Evolutionary conservation across 2,888 invertebrate species (phyloP).

Genomic region (Drosophila limbata): DNA sequence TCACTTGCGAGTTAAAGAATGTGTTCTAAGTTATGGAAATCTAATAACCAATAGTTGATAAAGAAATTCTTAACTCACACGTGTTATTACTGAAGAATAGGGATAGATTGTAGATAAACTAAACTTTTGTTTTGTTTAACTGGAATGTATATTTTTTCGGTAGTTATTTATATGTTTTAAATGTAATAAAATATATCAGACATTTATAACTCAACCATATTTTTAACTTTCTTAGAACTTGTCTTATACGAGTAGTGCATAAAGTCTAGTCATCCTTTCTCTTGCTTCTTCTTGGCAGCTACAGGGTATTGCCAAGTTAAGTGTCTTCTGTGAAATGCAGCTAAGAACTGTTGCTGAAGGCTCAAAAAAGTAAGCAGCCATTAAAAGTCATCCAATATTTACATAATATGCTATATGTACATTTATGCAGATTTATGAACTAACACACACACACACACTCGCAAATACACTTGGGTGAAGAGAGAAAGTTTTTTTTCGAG

Average conservation of each 20-base stretch:
- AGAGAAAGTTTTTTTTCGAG: constrained; percentile 29
- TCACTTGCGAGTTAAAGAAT: background rate
- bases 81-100: too few relatives aligned
- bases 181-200: background rate
- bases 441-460: background rate
- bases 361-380: constrained; percentile 42
- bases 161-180: background rate
- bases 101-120: too few relatives aligned
- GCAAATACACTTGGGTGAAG: constrained; percentile 3
- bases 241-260: too few relatives aligned
- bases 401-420: constrained; percentile 38
- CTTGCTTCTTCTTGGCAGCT: background rate
- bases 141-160: too few relatives aligned
- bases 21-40: background rate
- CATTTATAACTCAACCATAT: too few relatives aligned
- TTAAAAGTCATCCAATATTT: constrained; percentile 60
- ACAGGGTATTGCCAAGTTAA: constrained; percentile 4
- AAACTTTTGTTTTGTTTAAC: too few relatives aligned
- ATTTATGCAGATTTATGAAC: constrained; percentile 45
- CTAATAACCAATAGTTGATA: background rate
- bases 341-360: constrained; percentile 12
- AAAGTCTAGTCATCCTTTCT: background rate
- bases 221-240: too few relatives aligned
- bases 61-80: too few relatives aligned
- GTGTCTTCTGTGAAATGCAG: constrained; percentile 1